Conservation (phyloP, 2,797 vertebrate genomes). For the Phrynocephalus guinanensis region DNA sequence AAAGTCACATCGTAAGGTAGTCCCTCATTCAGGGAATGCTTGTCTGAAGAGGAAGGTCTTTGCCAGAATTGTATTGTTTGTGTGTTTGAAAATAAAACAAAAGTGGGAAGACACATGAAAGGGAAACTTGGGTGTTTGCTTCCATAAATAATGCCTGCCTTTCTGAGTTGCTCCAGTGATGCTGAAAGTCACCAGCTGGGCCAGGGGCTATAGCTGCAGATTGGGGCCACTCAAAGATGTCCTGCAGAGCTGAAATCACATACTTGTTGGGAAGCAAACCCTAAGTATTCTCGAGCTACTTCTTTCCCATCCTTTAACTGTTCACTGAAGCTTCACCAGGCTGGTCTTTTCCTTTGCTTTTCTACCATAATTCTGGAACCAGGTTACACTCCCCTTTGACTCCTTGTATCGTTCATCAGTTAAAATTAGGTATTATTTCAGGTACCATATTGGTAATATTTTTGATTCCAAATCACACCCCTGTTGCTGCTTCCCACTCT, state of each 20-base stretch:
- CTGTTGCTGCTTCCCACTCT: not conserved
- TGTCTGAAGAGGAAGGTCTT: no score
- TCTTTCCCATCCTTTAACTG: not conserved
- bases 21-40: no score
- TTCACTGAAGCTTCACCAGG: conserved; percentile 26
- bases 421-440: conserved; percentile 16
- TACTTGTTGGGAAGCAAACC: not conserved
- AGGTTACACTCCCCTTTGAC: not conserved
- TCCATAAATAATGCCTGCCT: not conserved
- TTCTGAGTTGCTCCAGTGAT: no score
- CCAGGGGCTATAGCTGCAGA: not conserved
- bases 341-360: not conserved
- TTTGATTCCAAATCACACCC: conserved; percentile 7
- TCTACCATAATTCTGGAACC: not conserved
- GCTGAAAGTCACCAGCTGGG: fast-evolving
- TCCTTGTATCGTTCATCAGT: not conserved
- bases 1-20: no score
- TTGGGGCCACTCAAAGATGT: not conserved
- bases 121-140: no score
- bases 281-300: not conserved
- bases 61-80: not conserved
- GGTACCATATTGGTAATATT: not conserved
- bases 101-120: not conserved
- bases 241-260: not conserved
- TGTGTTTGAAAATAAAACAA: not conserved